Evolutionary conservation across 2,888 invertebrate genomes (phyloP).

Genomic region (Lutraria lutraria): DNA sequence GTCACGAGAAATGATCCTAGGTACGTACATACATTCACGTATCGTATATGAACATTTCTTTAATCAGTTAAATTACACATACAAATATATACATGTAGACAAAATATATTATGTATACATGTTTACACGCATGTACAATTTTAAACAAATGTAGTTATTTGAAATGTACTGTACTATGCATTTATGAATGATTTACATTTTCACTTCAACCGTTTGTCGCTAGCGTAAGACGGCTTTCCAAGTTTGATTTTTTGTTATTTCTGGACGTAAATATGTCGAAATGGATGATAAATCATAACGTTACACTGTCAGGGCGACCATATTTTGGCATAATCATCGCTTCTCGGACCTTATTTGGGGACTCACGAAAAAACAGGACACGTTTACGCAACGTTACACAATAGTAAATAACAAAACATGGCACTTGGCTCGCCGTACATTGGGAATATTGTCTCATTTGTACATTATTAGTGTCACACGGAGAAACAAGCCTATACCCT

Average conservation of each 20-base stretch:
- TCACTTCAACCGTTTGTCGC: no score
- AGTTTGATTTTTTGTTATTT: not conserved
- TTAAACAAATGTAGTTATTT: no score
- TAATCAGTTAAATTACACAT: no score
- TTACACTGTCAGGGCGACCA: not conserved
- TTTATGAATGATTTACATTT: no score
- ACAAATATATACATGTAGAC: no score
- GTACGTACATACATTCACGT: no score
- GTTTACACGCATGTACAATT: no score
- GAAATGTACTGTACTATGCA: no score
- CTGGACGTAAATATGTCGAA: not conserved
- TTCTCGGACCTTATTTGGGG: not conserved
- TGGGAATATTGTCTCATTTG: not conserved
- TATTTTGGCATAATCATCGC: not conserved
- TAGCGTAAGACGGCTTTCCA: no score
- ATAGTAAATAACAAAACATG: constrained; percentile 18
- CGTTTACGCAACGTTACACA: not conserved
- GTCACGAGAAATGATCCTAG: no score
- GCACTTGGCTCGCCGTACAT: constrained; percentile 5
- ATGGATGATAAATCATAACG: not conserved
- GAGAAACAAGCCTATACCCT: constrained; percentile 36
- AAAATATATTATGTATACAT: no score
- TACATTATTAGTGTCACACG: constrained; percentile 56
- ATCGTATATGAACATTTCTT: no score
- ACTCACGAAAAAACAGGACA: not conserved